phyloP scores from a whole-genome alignment of 2,113 vertebrate genomes.

The Drymodes brunneopygia region DNA sequence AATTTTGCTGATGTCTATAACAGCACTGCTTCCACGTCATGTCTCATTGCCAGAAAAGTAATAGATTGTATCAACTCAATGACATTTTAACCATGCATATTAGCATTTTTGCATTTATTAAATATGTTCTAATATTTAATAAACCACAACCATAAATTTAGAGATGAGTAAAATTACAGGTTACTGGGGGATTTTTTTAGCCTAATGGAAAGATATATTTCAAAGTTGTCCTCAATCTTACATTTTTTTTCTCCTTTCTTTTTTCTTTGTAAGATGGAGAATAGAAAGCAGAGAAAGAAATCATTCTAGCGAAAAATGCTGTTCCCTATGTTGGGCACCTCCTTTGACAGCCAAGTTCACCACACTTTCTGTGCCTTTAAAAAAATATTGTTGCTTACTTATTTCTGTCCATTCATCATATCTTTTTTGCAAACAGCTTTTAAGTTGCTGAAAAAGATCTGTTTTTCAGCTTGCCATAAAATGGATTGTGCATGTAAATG shows the following conservation, averaged over 20 bases:
- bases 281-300: background rate
- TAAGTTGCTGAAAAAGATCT: background rate
- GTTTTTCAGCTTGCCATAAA: background rate
- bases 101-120: background rate
- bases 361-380: background rate
- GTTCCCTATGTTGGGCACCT: accelerated
- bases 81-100: background rate
- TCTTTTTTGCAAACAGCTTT: background rate
- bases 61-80: background rate
- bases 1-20: background rate
- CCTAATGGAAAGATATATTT: background rate
- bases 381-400: background rate
- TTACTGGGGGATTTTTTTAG: background rate
- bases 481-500: background rate
- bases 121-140: background rate
- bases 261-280: background rate
- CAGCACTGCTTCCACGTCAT: background rate
- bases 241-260: background rate
- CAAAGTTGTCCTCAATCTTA: background rate
- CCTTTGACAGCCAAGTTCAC: background rate
- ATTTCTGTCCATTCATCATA: background rate
- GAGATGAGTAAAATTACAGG: background rate
- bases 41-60: background rate
- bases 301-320: background rate
- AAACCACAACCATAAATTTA: background rate